Conservation (phyloP, 2,797 vertebrate species). For the Phrynocephalus forsythii region DNA sequence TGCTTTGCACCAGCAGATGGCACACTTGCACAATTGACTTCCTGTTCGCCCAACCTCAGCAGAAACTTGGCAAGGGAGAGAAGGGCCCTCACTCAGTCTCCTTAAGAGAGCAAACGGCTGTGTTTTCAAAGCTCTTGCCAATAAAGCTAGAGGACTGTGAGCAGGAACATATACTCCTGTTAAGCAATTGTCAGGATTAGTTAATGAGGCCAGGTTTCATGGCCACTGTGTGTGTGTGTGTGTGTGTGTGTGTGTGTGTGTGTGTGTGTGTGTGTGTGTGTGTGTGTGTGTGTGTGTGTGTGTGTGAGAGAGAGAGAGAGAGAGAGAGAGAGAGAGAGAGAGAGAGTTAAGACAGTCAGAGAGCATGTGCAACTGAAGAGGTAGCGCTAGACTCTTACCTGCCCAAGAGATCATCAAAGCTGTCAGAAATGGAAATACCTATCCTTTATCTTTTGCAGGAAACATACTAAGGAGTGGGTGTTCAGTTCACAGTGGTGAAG, state of each 20-base stretch:
- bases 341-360: not conserved
- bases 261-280: not conserved
- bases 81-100: conserved; percentile 1
- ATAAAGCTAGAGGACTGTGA: conserved; percentile 33
- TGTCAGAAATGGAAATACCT: not conserved
- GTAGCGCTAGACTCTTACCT: not conserved
- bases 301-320: not conserved
- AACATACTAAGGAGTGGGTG: not conserved
- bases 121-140: conserved; percentile 42
- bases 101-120: conserved; percentile 34
- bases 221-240: not conserved
- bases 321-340: not conserved
- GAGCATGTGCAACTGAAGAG: not conserved
- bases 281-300: not conserved
- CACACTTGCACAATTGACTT: conserved; percentile 71
- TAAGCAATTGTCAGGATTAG: conserved; percentile 20
- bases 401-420: not conserved
- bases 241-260: too few species aligned
- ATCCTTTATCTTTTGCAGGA: not conserved
- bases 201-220: not conserved
- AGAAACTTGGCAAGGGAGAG: conserved; percentile 17
- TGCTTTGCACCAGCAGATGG: conserved; percentile 72
- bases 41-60: not conserved
- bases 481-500: not conserved
- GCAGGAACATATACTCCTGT: conserved; percentile 25